Evolutionary conservation across 2,113 vertebrate genomes (phyloP).

Genomic region (Silurus glanis): DNA sequence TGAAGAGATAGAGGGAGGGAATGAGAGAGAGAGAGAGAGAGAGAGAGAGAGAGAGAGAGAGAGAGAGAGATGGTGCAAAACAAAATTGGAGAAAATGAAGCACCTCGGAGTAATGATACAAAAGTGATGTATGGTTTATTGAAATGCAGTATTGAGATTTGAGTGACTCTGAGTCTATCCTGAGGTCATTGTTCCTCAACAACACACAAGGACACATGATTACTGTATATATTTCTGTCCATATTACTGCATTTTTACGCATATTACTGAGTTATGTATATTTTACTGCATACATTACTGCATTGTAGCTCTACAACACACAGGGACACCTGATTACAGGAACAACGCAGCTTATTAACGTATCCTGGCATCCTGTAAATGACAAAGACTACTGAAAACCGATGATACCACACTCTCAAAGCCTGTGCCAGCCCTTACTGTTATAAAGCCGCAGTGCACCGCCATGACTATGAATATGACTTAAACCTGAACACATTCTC

Average conservation of each 20-base stretch:
- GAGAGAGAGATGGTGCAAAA: conserved; percentile 50
- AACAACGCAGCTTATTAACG: background rate
- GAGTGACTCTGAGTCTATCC: background rate
- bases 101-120: background rate
- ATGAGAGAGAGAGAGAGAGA: conserved; percentile 15
- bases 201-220: background rate
- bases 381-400: background rate
- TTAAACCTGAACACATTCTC: background rate
- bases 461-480: background rate
- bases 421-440: background rate
- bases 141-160: background rate
- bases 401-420: background rate
- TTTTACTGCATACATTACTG: too few relatives aligned
- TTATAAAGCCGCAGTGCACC: background rate
- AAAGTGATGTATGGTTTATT: background rate
- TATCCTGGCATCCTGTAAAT: background rate
- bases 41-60: conserved; percentile 47
- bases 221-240: too few relatives aligned
- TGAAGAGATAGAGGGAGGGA: conserved; percentile 33
- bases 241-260: too few relatives aligned
- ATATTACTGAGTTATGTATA: too few relatives aligned
- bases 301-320: background rate
- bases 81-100: background rate
- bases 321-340: background rate
- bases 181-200: background rate